A percentile compares a stretch with the other conserved stretches of the same genome.
Conservation (phyloP, 1,140 invertebrate genomes). For the Drosophila melanogaster region Release_6_plus_ISO1_MT NC_004354.4:19602501-19603000, state of each 20-base stretch:
- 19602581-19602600: conserved; percentile 20
- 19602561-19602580: not conserved
- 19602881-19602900: conserved; percentile 34
- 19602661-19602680: conserved; percentile 18
- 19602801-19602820: not conserved
- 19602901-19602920: conserved; percentile 45
- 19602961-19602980: conserved; percentile 1
- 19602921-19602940: conserved; percentile 3
- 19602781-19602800: conserved; percentile 58
- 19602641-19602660: conserved; percentile 36
- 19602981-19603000: not conserved
- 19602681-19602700: conserved; percentile 54
- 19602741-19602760: conserved; percentile 76
- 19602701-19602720: conserved; percentile 72
- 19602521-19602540: not conserved
- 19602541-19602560: too few species aligned
- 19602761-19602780: conserved; percentile 72
- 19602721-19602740: conserved; percentile 57
- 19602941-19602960: not conserved
- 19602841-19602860: not conserved
- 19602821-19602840: too few species aligned
- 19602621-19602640: conserved; percentile 65
- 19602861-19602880: conserved; percentile 12
- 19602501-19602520: not conserved
- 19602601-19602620: conserved; percentile 27